Conservation (phyloP, 2,888 invertebrate genomes). For the Apodemia mormo region DNA sequence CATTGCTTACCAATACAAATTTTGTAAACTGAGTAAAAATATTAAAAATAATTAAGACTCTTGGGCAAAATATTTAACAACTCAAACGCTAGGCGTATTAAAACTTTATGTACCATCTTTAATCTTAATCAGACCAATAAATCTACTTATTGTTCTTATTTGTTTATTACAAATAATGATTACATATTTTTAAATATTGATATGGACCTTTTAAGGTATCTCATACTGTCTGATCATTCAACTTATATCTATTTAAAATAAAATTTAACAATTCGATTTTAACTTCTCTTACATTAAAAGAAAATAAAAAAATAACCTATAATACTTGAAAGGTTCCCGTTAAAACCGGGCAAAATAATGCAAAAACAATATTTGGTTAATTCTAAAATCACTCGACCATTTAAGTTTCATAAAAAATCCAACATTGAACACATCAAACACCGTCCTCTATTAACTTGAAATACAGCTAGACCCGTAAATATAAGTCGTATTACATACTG, state of each 20-base stretch:
- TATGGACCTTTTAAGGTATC: conserved; percentile 80
- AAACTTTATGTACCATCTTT: conserved; percentile 39
- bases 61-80: conserved; percentile 39
- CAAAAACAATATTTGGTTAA: conserved; percentile 66
- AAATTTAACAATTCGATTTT: conserved; percentile 54
- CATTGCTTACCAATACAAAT: no score
- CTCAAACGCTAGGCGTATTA: conserved; percentile 69
- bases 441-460: conserved; percentile 62
- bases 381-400: conserved; percentile 55
- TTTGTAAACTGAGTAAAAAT: background rate
- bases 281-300: conserved; percentile 50
- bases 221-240: conserved; percentile 56
- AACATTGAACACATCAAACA: conserved; percentile 75
- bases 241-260: conserved; percentile 27
- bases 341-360: conserved; percentile 69
- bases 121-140: conserved; percentile 61
- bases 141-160: conserved; percentile 79
- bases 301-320: conserved; percentile 57
- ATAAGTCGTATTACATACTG: conserved; percentile 62
- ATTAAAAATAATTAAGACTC: conserved; percentile 1
- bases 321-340: conserved; percentile 74
- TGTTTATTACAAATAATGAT: conserved; percentile 72
- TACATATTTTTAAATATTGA: conserved; percentile 79
- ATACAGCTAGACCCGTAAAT: conserved; percentile 78
- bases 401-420: conserved; percentile 53